A percentile compares a stretch with the other conserved stretches of the same genome.
These are phyloP conservation scores for Oceanodroma tethys DNA, from an alignment of 2,113 vertebrate species.

Conservation along the genomic window DNA sequence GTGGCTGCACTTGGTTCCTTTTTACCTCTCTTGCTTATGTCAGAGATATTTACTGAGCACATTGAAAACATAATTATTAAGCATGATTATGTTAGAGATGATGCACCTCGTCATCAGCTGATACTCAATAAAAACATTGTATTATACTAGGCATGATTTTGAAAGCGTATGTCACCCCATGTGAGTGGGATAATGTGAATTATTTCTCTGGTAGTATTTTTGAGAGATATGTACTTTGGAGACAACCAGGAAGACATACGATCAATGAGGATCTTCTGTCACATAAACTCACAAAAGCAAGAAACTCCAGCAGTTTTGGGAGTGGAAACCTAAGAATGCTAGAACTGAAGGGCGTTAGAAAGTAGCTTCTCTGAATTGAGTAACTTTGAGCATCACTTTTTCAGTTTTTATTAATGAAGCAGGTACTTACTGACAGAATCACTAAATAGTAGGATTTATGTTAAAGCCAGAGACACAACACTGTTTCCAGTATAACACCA, in stretches of 20 bases:
- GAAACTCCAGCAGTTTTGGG: neutral
- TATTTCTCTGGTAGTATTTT: neutral
- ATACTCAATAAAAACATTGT: neutral
- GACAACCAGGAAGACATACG: neutral
- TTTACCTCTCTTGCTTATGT: neutral
- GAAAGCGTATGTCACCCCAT: accelerated
- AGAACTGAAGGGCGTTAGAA: neutral
- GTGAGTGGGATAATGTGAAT: neutral
- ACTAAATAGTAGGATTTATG: neutral
- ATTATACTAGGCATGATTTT: neutral
- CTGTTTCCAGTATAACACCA: neutral
- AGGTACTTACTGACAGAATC: neutral
- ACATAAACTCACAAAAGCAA: neutral
- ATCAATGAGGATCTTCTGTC: neutral
- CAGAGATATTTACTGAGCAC: neutral
- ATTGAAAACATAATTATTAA: neutral
- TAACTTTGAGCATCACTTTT: neutral
- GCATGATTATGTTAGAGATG: neutral
- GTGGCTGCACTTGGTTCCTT: neutral
- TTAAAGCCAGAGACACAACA: neutral
- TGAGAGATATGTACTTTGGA: neutral
- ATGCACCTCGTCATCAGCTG: neutral
- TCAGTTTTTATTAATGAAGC: neutral
- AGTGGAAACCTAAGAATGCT: neutral
- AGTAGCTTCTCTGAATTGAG: neutral